Evolutionary conservation across 2,888 invertebrate species (phyloP), one percentile per base, ranked within the genome.

Genomic region (Epistrophella euchroma): DNA sequence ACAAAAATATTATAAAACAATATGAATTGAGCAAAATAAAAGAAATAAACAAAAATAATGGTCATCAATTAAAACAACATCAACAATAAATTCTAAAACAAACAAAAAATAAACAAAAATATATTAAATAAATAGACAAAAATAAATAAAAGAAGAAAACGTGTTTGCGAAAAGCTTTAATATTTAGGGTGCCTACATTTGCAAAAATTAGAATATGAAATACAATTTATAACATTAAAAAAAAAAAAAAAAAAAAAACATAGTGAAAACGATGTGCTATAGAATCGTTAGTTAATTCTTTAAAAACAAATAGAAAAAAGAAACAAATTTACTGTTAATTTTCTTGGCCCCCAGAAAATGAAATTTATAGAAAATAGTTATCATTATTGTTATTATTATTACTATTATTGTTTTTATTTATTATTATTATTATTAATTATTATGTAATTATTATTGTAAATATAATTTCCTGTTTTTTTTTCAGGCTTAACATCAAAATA

Each of bases 171-270:
- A 90, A 91, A 92, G 92, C 92, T 92, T 92, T 92, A 92, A 92
- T 90, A 92, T 92, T 92, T 92, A 92, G 92, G 92, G 92, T 92
- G 92, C 92, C 92, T 92, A 92, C 91, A 92, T 92, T 92, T 92
- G 92, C 92, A 92, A 88, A 92, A 89, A 91, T 91, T 91, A 91
- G 92, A 90, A 90, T 91, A 87, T 87, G 68, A 79, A 87, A 87
- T 87, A 87, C 83, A 87, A 87, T 91, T 91, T 91, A 91, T 90
- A 88, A 90, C 88, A 82, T 89, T 80, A 71, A 47, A 71, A 74
- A 58, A 82, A 71, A 47, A 66, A 74, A 82, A 71, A 47, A 71
- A 74, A 58, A 82, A 71, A 47, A 66, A 74, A 83, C 72, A 72
- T 80, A 88, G 80, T 77, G 78, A 88, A 80, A 83, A 86, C 75